phyloP scores from a whole-genome alignment of 64 coral and sea anemone genomes.

The Stichodactyla mertensii region DNA sequence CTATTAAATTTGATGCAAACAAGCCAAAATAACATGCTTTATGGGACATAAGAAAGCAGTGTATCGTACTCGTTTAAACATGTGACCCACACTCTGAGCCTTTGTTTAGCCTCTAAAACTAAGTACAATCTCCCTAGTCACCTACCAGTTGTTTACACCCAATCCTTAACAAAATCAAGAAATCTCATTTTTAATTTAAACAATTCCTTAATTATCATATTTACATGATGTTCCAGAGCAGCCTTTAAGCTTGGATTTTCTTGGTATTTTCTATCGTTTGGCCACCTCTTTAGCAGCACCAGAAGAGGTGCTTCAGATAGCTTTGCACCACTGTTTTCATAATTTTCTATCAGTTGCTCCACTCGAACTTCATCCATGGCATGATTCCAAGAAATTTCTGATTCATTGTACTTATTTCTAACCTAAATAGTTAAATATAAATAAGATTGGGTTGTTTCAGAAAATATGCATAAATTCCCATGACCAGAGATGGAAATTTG shows the following conservation, averaged over 20 bases:
- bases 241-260: conserved; percentile 63
- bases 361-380: conserved; percentile 84
- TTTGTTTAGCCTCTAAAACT: too few species aligned
- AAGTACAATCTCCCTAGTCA: too few species aligned
- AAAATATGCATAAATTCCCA: neutral
- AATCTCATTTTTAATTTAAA: neutral
- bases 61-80: too few species aligned
- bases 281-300: conserved; percentile 71
- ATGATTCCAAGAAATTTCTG: conserved; percentile 56
- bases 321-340: conserved; percentile 43
- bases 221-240: conserved; percentile 57
- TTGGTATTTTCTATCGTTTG: conserved; percentile 55
- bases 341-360: conserved; percentile 56
- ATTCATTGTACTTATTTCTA: conserved; percentile 52
- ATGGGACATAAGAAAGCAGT: too few species aligned
- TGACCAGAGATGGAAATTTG: neutral
- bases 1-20: too few species aligned
- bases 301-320: conserved; percentile 58
- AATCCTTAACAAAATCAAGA: neutral
- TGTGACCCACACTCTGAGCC: too few species aligned
- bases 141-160: too few species aligned
- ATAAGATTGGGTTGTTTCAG: neutral
- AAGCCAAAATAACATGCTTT: too few species aligned
- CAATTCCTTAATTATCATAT: neutral
- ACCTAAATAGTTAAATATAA: conserved; percentile 35